These are phyloP conservation scores for Archips xylosteana DNA, from an alignment of 2,888 invertebrate genomes.

Conservation along the genomic window DNA sequence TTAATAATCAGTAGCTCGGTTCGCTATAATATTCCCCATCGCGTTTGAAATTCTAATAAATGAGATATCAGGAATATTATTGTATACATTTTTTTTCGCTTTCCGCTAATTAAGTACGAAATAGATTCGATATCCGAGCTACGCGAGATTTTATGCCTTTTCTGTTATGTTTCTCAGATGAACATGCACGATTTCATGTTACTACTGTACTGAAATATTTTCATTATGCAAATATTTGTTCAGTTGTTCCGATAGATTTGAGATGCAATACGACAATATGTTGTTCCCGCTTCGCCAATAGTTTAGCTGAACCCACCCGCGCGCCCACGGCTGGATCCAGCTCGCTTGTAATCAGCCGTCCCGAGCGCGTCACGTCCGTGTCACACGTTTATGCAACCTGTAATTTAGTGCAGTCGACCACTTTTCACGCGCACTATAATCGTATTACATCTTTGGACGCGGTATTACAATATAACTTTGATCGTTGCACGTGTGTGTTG, in stretches of 20 bases:
- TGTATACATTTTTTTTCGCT: not conserved
- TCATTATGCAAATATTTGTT: slow-evolving; percentile 27
- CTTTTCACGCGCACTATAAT: slow-evolving; percentile 61
- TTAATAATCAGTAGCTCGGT: not conserved
- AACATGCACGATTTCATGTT: not conserved
- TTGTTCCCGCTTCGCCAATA: slow-evolving; percentile 15
- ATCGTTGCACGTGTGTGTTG: slow-evolving; percentile 46
- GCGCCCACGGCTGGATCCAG: slow-evolving; percentile 20
- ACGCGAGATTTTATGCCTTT: not conserved
- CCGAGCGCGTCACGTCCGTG: slow-evolving; percentile 30
- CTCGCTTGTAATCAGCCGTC: slow-evolving; percentile 9
- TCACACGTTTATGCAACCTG: slow-evolving; percentile 53
- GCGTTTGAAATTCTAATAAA: not conserved
- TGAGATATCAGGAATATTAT: not conserved
- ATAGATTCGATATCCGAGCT: not conserved
- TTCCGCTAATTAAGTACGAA: not conserved
- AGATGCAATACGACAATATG: slow-evolving; percentile 11
- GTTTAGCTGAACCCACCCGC: not conserved
- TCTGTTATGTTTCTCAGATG: not conserved
- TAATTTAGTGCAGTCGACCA: slow-evolving; percentile 60
- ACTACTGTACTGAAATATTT: not conserved
- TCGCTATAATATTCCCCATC: not conserved
- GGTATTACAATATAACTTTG: slow-evolving; percentile 61
- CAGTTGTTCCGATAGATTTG: slow-evolving; percentile 20
- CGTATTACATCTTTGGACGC: slow-evolving; percentile 56